Base-by-base conservation (phyloP, 2,888 invertebrate species). In the Ferrisia virgata region DNA sequence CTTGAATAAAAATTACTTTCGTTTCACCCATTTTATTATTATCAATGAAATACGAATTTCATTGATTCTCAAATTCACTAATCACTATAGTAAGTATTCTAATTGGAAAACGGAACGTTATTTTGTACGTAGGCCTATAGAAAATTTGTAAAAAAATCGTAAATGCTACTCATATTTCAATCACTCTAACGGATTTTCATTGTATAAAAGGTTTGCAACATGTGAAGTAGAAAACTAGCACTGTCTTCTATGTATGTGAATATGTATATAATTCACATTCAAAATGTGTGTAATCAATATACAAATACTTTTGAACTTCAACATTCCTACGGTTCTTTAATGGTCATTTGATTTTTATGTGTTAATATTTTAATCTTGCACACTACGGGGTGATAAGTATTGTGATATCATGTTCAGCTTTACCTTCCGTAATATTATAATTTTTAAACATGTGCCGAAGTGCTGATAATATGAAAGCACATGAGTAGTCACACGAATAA, bases 401-500 rank as follows among this genome's bases (percentile, higher is more conserved):
- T 69, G 69, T 33, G 36, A 76, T 76, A 69, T 69, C 69, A 76
- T 18, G 33, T 36, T 76, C 36, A 36, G 15, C 72, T 76, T 36
- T 76, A 76, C 36, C 18, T 76, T 76, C 72, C 72, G 72, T 36
- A 76, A 76, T 64, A 53, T 31, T 69, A 69, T 36, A 76, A 76
- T 18, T 76, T 76, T 36, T 18, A 6, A 76, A 76, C 72, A 36
- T 76, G 72, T 22, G 36, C n/a, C 15, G 1, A 22, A 36, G 8
- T 36, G 28, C 18, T 76, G 72, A 76, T 76, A 76, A 76, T 15
- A 2, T 18, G 15, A 28, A 31, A 76, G 36, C 33, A 76, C 36
- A 36, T 18, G 53, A 53, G n/a, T 53, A 18, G 13, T 36, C 36
- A n/a, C 18, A 36, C 33, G 36, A 76, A 36, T 22, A n/a, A 53